Evolutionary conservation across 2,113 vertebrate species (phyloP), one percentile per base, ranked within the genome.

Genomic region (Nyctereutes procyonoides): DNA sequence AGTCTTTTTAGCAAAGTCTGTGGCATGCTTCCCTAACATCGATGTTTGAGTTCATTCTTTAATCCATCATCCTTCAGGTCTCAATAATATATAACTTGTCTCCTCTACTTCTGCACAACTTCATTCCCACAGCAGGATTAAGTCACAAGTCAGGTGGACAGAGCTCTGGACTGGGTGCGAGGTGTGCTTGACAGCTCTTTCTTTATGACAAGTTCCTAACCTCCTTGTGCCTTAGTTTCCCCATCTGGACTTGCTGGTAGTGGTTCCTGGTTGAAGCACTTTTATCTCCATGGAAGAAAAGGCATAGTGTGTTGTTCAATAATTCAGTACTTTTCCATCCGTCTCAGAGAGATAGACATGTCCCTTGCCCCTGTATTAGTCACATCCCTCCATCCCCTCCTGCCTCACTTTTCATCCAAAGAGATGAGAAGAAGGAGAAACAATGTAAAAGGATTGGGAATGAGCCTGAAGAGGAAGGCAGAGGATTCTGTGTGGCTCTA

Each of bases 251-350:
- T 24, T 24, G 5, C 77, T 93, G 67, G 53, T 82, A 26, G 26
- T 62, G 9, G 53, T 89, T 96, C 55, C 62, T 86, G 55, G 5
- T 8, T 56, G 60, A 94, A 95, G 71, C 8, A 19, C n/a, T 91
- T 91, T 77, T 71, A 19, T 93, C 71, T 93, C 53, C n/a, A 24
- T 16, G 48, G 88, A 93, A 92, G 79, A 76, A 88, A 92, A 82
- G 43, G 35, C 95, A 7, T 19, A 83, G 32, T 28, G 3, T 88
- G 55, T 89, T 97, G 63, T 76, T 95, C 51, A 69, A 0, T 95
- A 91, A 93, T 94, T 93, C 93, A 89, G 88, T 87, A 93, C 62
- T 95, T 97, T 97, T 93, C 93, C 95, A 58, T 76, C 65, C 67
- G 3, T 87, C 16, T 58, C 87, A 74, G 71, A 74, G 95, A 96